These are phyloP conservation scores for Drosophila repletoides DNA, from an alignment of 1,140 invertebrate species.

Conservation along the genomic window DNA sequence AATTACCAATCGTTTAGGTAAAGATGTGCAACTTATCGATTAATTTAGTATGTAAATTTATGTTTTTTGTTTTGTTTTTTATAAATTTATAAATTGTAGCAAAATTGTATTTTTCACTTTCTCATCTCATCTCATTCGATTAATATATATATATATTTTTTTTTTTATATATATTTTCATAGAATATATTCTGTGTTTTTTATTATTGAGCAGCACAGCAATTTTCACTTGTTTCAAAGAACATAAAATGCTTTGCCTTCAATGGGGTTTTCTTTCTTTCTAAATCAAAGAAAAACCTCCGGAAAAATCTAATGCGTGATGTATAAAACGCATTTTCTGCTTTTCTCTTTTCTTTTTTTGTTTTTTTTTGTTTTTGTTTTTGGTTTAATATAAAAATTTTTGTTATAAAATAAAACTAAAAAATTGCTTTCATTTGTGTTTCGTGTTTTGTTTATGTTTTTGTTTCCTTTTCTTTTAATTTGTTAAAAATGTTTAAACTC, in stretches of 20 bases:
- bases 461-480: conserved; percentile 12
- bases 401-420: conserved; percentile 58
- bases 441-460: background rate
- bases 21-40: conserved; percentile 76
- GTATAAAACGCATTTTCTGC: conserved; percentile 4
- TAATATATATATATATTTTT: conserved; percentile 24
- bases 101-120: conserved; percentile 42
- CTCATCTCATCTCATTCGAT: conserved; percentile 21
- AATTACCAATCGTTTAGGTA: conserved; percentile 80
- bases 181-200: conserved; percentile 30
- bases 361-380: conserved; percentile 41
- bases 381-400: conserved; percentile 46
- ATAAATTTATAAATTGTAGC: conserved; percentile 61
- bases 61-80: conserved; percentile 39
- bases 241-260: conserved; percentile 68
- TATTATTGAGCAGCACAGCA: conserved; percentile 81
- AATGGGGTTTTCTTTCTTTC: conserved; percentile 35
- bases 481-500: conserved; percentile 56
- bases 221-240: conserved; percentile 71
- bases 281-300: conserved; percentile 26
- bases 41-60: conserved; percentile 61
- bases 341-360: conserved; percentile 33
- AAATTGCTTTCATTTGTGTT: conserved; percentile 54
- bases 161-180: background rate
- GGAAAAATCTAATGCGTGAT: conserved; percentile 6